Evolutionary conservation across 2,797 vertebrate species (phyloP).

Genomic region (Tragelaphus oryx): DNA sequence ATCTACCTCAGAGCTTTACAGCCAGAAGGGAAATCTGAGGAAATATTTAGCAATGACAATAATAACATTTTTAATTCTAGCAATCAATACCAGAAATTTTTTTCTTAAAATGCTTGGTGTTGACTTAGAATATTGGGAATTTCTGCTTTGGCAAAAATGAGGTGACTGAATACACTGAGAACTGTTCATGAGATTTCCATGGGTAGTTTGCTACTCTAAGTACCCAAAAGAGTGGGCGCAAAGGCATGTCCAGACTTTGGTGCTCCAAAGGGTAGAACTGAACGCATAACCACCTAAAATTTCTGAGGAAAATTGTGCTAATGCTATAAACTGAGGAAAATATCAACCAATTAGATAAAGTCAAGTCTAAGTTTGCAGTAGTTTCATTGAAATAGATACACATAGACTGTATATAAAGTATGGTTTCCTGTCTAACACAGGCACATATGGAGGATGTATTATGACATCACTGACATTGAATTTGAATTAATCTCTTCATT

Average conservation of each 20-base stretch:
- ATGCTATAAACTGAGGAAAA: not conserved
- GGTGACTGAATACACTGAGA: not conserved
- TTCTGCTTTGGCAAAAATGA: not conserved
- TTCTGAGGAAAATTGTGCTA: not conserved
- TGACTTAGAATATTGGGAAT: not conserved
- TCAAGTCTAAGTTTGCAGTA: not conserved
- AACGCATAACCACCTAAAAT: not conserved
- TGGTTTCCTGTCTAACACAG: constrained; percentile 77
- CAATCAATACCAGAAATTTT: not conserved
- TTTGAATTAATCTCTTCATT: constrained; percentile 83
- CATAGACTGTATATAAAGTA: not conserved
- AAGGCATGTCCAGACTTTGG: not conserved
- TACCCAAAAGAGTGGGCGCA: not conserved
- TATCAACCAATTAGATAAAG: not conserved
- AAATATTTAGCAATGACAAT: not conserved
- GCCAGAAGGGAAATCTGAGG: not conserved
- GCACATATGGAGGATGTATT: constrained; percentile 85
- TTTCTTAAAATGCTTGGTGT: not conserved
- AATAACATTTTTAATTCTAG: constrained; percentile 11
- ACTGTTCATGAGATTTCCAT: not conserved
- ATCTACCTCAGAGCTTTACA: not conserved
- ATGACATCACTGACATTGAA: constrained; percentile 75
- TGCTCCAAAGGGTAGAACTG: not conserved
- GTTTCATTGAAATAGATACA: not conserved
- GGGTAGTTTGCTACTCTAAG: not conserved